These are phyloP conservation scores for Drosophila ananassae DNA, from an alignment of 1,140 invertebrate genomes.

Conservation along the genomic window DNA sequence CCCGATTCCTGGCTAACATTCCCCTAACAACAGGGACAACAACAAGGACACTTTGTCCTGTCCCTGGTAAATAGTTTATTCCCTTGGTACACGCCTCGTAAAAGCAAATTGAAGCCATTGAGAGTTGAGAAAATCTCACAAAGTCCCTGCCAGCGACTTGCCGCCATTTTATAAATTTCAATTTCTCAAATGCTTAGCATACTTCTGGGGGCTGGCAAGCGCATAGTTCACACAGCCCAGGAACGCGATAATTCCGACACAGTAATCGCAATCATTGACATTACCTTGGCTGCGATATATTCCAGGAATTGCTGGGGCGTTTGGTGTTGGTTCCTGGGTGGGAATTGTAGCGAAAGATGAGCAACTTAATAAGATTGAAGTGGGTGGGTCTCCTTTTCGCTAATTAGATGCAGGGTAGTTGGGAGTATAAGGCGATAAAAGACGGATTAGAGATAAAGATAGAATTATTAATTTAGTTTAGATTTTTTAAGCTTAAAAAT, in stretches of 20 bases:
- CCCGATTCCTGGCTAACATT: constrained; percentile 29
- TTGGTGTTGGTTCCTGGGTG: constrained; percentile 1
- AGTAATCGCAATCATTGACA: constrained; percentile 65
- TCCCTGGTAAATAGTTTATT: constrained; percentile 34
- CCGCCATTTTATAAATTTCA: constrained; percentile 75
- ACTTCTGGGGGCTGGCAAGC: constrained; percentile 48
- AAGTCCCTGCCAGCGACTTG: constrained; percentile 26
- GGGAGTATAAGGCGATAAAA: background rate
- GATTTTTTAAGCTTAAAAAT: no score
- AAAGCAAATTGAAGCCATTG: constrained; percentile 79
- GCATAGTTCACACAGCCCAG: constrained; percentile 34
- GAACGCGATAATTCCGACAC: constrained; percentile 38
- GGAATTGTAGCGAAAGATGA: background rate
- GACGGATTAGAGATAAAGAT: background rate
- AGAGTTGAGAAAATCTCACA: constrained; percentile 70
- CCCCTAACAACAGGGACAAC: background rate
- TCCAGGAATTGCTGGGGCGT: background rate
- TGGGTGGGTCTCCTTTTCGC: constrained; percentile 7
- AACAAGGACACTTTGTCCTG: constrained; percentile 8
- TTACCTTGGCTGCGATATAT: constrained; percentile 40
- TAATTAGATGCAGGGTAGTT: constrained; percentile 19
- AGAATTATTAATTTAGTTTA: background rate
- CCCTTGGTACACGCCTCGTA: constrained; percentile 38
- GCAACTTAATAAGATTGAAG: constrained; percentile 31
- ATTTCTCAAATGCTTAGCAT: constrained; percentile 79